These are phyloP conservation scores for Paradisaea rubra DNA, from an alignment of 2,113 vertebrate species.

Conservation along the genomic window DNA sequence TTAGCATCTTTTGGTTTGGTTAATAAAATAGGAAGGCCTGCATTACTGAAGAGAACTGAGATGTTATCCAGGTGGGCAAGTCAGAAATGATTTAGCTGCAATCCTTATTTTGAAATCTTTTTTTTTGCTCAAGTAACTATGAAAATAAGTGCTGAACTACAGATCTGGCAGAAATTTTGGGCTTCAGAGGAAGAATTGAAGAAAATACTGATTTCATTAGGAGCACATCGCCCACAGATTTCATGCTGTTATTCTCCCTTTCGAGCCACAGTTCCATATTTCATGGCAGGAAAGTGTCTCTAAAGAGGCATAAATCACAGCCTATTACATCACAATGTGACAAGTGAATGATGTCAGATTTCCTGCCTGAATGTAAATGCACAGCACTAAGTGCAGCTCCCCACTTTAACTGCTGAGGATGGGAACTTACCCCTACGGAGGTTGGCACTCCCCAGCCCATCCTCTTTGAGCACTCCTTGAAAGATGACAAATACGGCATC, in stretches of 20 bases:
- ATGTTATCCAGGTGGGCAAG: background rate
- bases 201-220: background rate
- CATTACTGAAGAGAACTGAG: background rate
- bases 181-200: background rate
- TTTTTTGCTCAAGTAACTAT: background rate
- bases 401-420: background rate
- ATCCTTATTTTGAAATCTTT: background rate
- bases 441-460: background rate
- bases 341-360: background rate
- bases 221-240: background rate
- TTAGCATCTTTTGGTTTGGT: background rate
- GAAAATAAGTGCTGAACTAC: background rate
- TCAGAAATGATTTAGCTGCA: background rate
- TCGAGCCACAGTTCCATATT: background rate
- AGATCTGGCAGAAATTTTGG: background rate
- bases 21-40: background rate
- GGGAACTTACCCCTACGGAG: background rate
- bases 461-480: background rate
- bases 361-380: background rate
- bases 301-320: background rate
- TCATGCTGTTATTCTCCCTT: background rate
- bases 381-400: background rate
- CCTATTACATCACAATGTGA: background rate
- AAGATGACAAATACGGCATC: background rate
- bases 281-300: background rate